Evolutionary conservation across 2,797 vertebrate species (phyloP).

Genomic region (Anas flavirostris): DNA sequence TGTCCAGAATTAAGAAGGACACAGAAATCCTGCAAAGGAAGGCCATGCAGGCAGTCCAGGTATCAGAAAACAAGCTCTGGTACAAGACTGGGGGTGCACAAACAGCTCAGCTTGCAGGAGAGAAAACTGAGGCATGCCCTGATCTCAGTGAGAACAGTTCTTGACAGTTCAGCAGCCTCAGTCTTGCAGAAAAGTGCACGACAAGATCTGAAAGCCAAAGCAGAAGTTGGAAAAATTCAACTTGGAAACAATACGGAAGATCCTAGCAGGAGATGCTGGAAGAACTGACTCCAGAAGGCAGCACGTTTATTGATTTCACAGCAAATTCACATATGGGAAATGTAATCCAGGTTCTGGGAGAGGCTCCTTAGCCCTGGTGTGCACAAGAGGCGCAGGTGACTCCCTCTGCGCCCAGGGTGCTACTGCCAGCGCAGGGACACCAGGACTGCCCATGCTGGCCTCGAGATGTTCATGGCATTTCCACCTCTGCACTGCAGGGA

Average conservation of each 20-base stretch:
- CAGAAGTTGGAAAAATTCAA: slow-evolving; percentile 6
- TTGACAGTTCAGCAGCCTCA: neutral
- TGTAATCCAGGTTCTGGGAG: neutral
- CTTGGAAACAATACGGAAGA: neutral
- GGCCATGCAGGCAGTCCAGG: neutral
- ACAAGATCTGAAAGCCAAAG: slow-evolving; percentile 5
- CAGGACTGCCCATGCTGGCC: neutral
- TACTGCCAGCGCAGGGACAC: neutral
- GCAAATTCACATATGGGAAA: neutral
- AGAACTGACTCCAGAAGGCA: neutral
- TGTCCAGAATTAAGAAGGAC: neutral
- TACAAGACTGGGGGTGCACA: neutral
- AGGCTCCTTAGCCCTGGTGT: neutral
- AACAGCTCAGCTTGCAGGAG: neutral
- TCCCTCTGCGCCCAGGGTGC: neutral
- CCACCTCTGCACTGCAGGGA: neutral
- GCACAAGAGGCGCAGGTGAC: neutral
- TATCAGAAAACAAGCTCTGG: neutral
- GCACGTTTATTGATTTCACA: neutral
- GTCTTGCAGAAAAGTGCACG: neutral
- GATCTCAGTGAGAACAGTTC: neutral
- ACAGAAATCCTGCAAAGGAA: neutral
- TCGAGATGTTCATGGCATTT: rapidly evolving
- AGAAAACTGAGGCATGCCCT: neutral
- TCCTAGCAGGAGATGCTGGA: neutral